These are phyloP conservation scores for Coleophora flavipennella DNA, from an alignment of 2,888 invertebrate genomes.

Conservation along the genomic window DNA sequence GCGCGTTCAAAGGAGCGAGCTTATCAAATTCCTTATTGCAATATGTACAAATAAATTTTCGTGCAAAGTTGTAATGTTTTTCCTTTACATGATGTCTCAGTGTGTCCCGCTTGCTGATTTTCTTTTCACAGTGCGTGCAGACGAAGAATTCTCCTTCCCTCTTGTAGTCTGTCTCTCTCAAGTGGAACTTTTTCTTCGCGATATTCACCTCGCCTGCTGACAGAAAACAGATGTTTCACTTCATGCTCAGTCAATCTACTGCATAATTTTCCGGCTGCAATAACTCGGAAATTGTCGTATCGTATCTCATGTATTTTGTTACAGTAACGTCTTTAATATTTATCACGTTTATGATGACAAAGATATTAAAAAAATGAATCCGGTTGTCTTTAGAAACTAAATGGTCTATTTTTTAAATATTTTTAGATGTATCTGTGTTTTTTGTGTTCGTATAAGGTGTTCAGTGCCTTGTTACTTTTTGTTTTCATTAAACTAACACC, in stretches of 20 bases:
- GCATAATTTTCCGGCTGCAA: no score
- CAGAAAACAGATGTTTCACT: slow-evolving; percentile 22
- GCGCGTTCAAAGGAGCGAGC: slow-evolving; percentile 30
- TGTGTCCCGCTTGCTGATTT: slow-evolving; percentile 32
- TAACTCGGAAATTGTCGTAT: no score
- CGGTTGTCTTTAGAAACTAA: no score
- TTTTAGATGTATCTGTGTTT: no score
- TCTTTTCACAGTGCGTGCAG: slow-evolving; percentile 37
- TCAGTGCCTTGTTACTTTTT: no score
- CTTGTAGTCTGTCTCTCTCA: slow-evolving; percentile 34
- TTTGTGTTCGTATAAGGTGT: no score
- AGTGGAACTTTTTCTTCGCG: slow-evolving; percentile 26
- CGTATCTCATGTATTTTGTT: no score
- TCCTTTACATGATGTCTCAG: slow-evolving; percentile 38
- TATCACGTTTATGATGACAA: no score
- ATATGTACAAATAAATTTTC: slow-evolving; percentile 28
- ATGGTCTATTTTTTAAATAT: no score
- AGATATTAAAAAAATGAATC: no score
- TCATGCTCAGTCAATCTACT: neutral
- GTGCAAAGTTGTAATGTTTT: slow-evolving; percentile 39
- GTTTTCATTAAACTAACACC: no score
- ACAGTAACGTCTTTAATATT: no score
- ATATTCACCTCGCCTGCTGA: slow-evolving; percentile 27
- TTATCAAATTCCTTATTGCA: slow-evolving; percentile 42
- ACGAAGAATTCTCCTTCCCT: slow-evolving; percentile 25